Base-by-base conservation (phyloP, 2,888 invertebrate species). In the Thera obeliscata region DNA sequence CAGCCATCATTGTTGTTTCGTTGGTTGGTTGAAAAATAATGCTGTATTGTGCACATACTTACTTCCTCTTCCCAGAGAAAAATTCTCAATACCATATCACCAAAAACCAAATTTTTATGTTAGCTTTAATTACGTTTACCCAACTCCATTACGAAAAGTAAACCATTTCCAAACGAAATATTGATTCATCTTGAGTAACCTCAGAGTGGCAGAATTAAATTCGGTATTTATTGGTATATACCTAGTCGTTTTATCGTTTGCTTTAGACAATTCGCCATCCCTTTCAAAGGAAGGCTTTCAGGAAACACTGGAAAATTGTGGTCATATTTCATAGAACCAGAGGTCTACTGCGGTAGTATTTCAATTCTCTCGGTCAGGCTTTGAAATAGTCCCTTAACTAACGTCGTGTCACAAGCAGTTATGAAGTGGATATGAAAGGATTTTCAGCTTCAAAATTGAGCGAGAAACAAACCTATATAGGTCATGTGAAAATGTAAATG, bases 201-300 rank as follows among this genome's bases (percentile, higher is more conserved):
- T 41, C 33, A 43, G 54, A 61, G 55, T 62, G 50, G 33, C 36
- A 36, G 56, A 61, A 55, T 55, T 3, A 49, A 58, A 61, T 54
- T 46, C 54, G 6, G 22, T 46, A 43, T 9, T 63, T 36, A 64
- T 60, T 56, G 35, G 36, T 54, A 56, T 54, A 56, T n/a, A n/a
- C n/a, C n/a, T 38, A 46, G 6, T 11, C 50, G 56, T 63, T 61
- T 36, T 56, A n/a, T 46, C 49, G 59, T 54, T 61, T 68, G 69
- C 58, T 71, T 60, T 59, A 61, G 72, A 64, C 70, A 58, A 70
- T 64, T 66, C 56, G 38, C 69, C 60, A 48, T 60, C 64, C 55
- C 56, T 35, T 11, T 65, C n/a, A n/a, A n/a, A n/a, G 56, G n/a
- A 52, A 54, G 56, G n/a, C 9, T 33, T 22, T 12, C 22, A 50